These are phyloP conservation scores for Thaumatotibia leucotreta DNA, from an alignment of 1,140 invertebrate species.

Conservation along the genomic window DNA sequence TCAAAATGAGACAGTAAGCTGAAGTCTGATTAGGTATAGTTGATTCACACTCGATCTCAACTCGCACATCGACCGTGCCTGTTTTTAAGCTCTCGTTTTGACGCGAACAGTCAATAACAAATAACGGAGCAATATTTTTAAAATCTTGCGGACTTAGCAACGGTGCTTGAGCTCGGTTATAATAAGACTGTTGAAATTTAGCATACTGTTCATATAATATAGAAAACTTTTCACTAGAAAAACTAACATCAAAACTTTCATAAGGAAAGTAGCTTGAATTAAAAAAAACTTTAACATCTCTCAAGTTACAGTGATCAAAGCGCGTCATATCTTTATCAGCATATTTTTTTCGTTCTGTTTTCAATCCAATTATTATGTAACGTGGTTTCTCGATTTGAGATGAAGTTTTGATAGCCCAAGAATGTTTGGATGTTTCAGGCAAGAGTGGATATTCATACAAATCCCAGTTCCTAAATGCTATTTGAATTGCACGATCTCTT, in stretches of 20 bases:
- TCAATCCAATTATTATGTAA: slow-evolving; percentile 23
- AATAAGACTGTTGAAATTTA: slow-evolving; percentile 14
- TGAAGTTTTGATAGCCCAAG: slow-evolving; percentile 44
- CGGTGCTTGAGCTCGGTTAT: neutral
- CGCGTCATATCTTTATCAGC: neutral
- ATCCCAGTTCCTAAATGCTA: slow-evolving; percentile 52
- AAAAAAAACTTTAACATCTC: slow-evolving; percentile 17
- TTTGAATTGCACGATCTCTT: slow-evolving; percentile 28
- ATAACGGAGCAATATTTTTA: slow-evolving; percentile 25
- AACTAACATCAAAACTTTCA: slow-evolving; percentile 15
- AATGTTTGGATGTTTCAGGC: slow-evolving; percentile 32
- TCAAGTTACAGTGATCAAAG: slow-evolving; percentile 22
- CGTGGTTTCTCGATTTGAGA: slow-evolving; percentile 40
- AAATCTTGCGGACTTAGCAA: slow-evolving; percentile 22
- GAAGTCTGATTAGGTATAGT: slow-evolving; percentile 16
- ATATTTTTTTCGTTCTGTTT: slow-evolving; percentile 17
- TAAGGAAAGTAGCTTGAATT: slow-evolving; percentile 20
- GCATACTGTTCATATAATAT: slow-evolving; percentile 12
- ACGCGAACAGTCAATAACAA: slow-evolving; percentile 43
- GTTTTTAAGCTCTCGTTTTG: slow-evolving; percentile 33
- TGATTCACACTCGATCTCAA: slow-evolving; percentile 17
- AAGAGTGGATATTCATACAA: slow-evolving; percentile 52
- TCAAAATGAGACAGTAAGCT: slow-evolving; percentile 20
- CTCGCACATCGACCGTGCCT: slow-evolving; percentile 15
- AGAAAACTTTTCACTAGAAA: slow-evolving; percentile 6